Conservation (phyloP, 2,797 vertebrate genomes). For the Gallinago nigripennis region DNA sequence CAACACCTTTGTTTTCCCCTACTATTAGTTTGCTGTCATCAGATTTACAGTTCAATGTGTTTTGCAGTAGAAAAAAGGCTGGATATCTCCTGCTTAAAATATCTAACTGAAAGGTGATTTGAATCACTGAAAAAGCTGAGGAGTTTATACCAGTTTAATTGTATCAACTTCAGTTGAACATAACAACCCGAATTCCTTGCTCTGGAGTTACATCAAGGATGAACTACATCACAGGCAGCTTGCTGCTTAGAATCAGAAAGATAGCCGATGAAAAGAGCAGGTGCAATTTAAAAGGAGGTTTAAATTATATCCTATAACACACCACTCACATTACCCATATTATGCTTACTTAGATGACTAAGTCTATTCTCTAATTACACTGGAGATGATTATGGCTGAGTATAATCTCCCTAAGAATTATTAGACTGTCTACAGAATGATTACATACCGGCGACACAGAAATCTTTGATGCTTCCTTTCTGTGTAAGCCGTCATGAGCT, state of each 20-base stretch:
- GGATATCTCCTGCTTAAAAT: background rate
- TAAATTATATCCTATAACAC: slow-evolving; percentile 38
- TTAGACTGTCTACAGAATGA: slow-evolving; percentile 28
- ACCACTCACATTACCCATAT: slow-evolving; percentile 16
- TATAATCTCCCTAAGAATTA: slow-evolving; percentile 60
- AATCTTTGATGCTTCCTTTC: slow-evolving; percentile 4
- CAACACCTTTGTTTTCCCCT: background rate
- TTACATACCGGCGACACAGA: background rate
- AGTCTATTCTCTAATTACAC: slow-evolving; percentile 50
- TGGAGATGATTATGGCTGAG: slow-evolving; percentile 25
- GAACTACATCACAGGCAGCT: slow-evolving; percentile 14
- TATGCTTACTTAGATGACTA: slow-evolving; percentile 60
- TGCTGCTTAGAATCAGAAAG: slow-evolving; percentile 7
- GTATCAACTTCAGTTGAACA: background rate
- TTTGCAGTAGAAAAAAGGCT: background rate
- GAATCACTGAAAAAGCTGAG: background rate
- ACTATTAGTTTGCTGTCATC: background rate
- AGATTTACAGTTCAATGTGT: background rate
- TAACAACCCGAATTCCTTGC: slow-evolving; percentile 10
- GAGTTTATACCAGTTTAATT: background rate
- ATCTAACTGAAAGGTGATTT: background rate
- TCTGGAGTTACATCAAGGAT: slow-evolving; percentile 3
- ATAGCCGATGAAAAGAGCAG: slow-evolving; percentile 50
- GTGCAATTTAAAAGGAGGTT: slow-evolving; percentile 43
- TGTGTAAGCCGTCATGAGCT: background rate